These are phyloP conservation scores for Todiramphus saurophagus DNA, from an alignment of 2,113 vertebrate species.

Conservation along the genomic window DNA sequence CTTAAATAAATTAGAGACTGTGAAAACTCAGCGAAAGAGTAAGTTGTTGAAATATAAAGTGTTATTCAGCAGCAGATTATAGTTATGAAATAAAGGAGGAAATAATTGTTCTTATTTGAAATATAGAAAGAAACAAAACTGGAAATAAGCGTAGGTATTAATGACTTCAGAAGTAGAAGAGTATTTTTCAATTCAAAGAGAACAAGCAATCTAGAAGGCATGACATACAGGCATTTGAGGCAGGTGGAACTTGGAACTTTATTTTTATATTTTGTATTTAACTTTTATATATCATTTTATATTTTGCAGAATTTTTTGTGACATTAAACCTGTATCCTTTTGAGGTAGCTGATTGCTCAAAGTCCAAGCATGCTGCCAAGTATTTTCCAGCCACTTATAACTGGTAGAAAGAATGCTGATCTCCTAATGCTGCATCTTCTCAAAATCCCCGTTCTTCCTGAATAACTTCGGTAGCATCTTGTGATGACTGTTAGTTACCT, in stretches of 20 bases:
- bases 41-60: not conserved
- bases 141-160: conserved; percentile 1
- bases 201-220: not conserved
- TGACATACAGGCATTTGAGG: not conserved
- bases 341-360: not conserved
- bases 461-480: not conserved
- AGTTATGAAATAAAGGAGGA: conserved; percentile 24
- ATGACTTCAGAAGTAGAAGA: not conserved
- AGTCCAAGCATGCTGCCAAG: not conserved
- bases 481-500: not conserved
- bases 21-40: conserved; percentile 13
- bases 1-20: not conserved
- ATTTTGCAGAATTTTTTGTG: not conserved
- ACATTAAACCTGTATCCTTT: not conserved
- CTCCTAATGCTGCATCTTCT: not conserved
- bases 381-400: not conserved
- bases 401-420: not conserved
- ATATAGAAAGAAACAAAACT: not conserved
- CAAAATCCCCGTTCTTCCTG: not conserved
- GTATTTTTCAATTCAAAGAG: not conserved
- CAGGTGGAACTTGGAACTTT: not conserved
- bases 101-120: conserved; percentile 38
- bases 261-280: not conserved
- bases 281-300: not conserved
- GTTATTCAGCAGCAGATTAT: conserved; percentile 46